Evolutionary conservation across 2,888 invertebrate species (phyloP).

Genomic region (Entomobrya proxima): DNA sequence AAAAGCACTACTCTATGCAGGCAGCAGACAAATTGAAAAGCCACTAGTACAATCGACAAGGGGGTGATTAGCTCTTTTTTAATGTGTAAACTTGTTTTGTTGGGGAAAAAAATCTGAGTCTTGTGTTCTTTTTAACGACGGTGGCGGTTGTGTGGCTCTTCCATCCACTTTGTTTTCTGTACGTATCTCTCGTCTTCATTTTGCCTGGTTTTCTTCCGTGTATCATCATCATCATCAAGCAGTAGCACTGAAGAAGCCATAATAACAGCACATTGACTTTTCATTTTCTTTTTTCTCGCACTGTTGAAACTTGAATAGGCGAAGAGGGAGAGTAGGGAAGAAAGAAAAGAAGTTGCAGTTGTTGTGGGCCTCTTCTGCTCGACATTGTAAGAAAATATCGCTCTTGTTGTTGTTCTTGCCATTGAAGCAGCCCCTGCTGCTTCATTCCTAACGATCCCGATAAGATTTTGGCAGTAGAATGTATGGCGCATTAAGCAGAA

Average conservation of each 20-base stretch:
- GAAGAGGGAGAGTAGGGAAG: background rate
- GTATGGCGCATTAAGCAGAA: conserved; percentile 32
- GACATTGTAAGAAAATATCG: conserved; percentile 5
- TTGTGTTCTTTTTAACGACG: background rate
- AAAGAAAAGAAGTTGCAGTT: background rate
- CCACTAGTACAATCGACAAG: conserved; percentile 53
- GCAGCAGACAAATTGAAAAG: conserved; percentile 48
- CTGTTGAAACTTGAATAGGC: background rate
- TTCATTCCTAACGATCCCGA: conserved; percentile 54
- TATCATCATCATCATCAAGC: background rate
- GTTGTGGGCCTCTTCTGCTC: background rate
- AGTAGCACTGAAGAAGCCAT: conserved; percentile 38
- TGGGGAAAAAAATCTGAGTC: background rate
- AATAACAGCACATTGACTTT: conserved; percentile 9
- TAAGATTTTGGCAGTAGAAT: conserved; percentile 59
- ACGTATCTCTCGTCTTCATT: background rate
- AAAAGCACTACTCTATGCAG: too few relatives aligned
- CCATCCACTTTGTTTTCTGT: background rate
- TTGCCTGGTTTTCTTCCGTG: background rate
- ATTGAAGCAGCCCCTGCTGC: conserved; percentile 10
- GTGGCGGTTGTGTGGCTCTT: background rate
- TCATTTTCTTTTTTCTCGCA: background rate
- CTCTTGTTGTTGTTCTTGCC: background rate
- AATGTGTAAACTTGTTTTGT: conserved; percentile 43
- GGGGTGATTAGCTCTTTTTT: conserved; percentile 52